Base-by-base conservation (phyloP, 2,113 vertebrate species). In the Aphyosemion australe region DNA sequence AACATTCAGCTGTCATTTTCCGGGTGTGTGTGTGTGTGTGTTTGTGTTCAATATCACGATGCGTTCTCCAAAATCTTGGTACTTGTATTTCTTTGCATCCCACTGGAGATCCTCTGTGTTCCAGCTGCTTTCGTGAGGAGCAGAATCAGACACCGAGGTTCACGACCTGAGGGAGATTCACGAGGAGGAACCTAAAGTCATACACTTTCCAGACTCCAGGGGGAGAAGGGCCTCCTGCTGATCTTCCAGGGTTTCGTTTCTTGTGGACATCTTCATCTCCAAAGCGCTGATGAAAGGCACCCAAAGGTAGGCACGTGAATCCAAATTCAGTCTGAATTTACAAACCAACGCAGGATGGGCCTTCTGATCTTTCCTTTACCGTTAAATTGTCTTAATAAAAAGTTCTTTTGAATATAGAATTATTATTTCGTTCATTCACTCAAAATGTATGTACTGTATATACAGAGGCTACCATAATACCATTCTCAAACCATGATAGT, bases 401-500 rank as follows among this genome's bases (percentile, higher is more conserved):
- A 63, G 80, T 78, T 82, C 72, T 80, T 93, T 81, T 92, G 90
- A 91, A 95, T 93, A 95, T 90, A 93, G 93, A 93, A 92, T 90
- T 94, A 91, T 84, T 91, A 85, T 90, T 90, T 87, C 78, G 90
- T 90, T 90, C 79, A 61, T 90, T 88, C 76, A 60, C 79, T 54
- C 75, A 65, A 80, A 63, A 88, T 83, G 75, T 76, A 70, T 84
- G 86, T 90, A 88, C 89, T 76, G 60, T 93, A 93, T 93, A 91
- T 92, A 93, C 90, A 92, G 59, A 78, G 65, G 56, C 85, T 92
- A 89, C 32, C 53, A 41, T 75, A 82, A 91, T 84, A 83, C 76
- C 20, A 74, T 91, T 92, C 85, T 90, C 91, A 91, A 93, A 74
- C 83, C 74, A 70, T 72, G 76, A 66, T 64, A 72, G 48, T 75